These are phyloP conservation scores for Daphoenositta chrysoptera DNA, from an alignment of 2,113 vertebrate genomes.

Conservation along the genomic window DNA sequence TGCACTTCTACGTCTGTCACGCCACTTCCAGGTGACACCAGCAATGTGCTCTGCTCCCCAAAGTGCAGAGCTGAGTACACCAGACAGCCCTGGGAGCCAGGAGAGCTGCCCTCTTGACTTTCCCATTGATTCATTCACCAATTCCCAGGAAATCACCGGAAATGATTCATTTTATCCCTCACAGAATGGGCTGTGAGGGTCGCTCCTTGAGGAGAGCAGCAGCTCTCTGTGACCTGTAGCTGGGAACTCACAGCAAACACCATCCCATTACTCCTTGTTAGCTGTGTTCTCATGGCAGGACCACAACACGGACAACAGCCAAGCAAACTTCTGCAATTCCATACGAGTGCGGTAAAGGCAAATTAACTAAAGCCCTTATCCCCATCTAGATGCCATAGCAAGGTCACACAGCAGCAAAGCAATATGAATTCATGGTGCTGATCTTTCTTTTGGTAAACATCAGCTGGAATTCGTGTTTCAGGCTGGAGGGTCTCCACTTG, in stretches of 20 bases:
- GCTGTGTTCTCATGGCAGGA: not conserved
- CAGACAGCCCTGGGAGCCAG: not conserved
- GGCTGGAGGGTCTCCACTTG: not conserved
- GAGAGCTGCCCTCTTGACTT: not conserved
- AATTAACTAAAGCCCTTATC: not conserved
- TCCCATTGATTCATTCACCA: not conserved
- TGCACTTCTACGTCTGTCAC: accelerated
- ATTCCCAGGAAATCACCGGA: not conserved
- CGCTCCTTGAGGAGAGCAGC: not conserved
- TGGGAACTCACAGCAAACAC: not conserved
- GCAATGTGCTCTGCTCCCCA: not conserved
- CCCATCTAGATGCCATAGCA: not conserved
- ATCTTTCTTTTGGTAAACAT: not conserved
- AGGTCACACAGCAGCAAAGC: not conserved
- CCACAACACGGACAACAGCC: not conserved
- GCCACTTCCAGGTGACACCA: not conserved
- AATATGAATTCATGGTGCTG: not conserved
- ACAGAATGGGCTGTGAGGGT: not conserved
- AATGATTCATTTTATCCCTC: not conserved
- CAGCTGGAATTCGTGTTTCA: not conserved
- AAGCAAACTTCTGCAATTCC: not conserved
- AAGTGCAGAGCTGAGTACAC: not conserved
- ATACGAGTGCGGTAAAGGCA: accelerated
- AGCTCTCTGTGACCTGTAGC: not conserved
- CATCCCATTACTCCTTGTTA: not conserved